A percentile compares a stretch with the other conserved stretches of the same genome.
Conservation (phyloP, 2,113 vertebrate species). For the Trichechus manatus region DNA sequence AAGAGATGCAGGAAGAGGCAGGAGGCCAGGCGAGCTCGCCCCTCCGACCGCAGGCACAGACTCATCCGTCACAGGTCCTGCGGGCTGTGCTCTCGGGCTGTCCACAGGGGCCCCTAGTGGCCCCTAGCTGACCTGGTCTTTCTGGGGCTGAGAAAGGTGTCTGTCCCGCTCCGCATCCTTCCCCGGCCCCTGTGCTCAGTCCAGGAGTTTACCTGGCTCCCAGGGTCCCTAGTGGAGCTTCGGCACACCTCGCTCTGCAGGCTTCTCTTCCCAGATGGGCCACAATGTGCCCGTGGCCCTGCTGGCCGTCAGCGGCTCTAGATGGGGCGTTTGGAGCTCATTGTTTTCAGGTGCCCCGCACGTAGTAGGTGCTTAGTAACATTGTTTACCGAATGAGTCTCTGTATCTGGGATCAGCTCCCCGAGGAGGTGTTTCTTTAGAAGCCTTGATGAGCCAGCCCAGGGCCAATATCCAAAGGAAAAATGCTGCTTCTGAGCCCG, state of each 20-base stretch:
- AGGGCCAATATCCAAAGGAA: background rate
- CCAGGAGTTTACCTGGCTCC: background rate
- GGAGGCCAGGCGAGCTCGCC: background rate
- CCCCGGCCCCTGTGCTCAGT: background rate
- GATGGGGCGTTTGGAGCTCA: too few relatives aligned
- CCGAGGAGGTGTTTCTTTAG: background rate
- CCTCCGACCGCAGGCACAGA: background rate
- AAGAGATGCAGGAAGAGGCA: background rate
- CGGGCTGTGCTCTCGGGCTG: background rate
- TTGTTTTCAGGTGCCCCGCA: background rate
- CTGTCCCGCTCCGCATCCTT: background rate
- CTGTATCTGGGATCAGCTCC: background rate
- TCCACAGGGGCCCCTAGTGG: background rate
- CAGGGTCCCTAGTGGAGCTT: background rate
- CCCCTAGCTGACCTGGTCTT: background rate
- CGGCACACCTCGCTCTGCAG: background rate
- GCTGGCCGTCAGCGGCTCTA: background rate
- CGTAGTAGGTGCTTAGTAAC: background rate
- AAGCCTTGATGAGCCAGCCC: background rate
- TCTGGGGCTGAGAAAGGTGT: background rate
- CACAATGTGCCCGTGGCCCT: fast-evolving
- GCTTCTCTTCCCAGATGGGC: background rate
- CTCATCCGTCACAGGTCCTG: background rate
- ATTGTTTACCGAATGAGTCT: fast-evolving
- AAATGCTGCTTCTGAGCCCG: background rate